Evolutionary conservation across 2,888 invertebrate species (phyloP), one percentile per base, ranked within the genome.

Genomic region (Ennomos erosarius): DNA sequence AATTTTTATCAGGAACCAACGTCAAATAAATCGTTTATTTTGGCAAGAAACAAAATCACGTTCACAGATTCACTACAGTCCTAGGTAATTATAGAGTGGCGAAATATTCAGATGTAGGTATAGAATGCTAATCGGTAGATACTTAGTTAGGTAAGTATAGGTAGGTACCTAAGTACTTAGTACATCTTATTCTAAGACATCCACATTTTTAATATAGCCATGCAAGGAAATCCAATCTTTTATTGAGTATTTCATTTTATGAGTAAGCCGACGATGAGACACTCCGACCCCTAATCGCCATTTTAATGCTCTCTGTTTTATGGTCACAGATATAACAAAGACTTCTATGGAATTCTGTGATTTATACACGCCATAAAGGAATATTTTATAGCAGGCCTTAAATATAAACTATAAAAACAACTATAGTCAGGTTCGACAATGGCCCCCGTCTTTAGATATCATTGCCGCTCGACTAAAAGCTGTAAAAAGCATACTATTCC

Each of bases 301-400:
- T 81, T 82, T 80, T 79, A 79, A 78, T 77, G 78, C 68, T 75
- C 72, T 79, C 73, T 73, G 75, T 80, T 82, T 82, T 80, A 81
- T 79, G 75, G 70, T 65, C 74, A 68, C 67, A 69, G 67, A 68
- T 75, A 71, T 74, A 78, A 74, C 76, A 76, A 81, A 76, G 69
- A 70, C 66, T 74, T 66, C 70, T 70, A 73, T 72, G 73, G 71
- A 78, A 75, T 69, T 66, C 68, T 66, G 65, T 79, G 76, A 81
- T 80, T 81, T 82, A 81, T 76, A 73, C 64, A 53, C 57, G 65
- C 71, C 71, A 64, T 75, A 74, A 77, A 77, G 53, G 63, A 67
- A 70, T 71, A 63, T 68, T 70, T 68, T 70, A 72, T 69, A 65
- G 65, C 61, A 59, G 57, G 44, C 62, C 55, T 62, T 62, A 65